phyloP scores from a whole-genome alignment of 2,888 invertebrate species.

The Catocala fraxini region DNA sequence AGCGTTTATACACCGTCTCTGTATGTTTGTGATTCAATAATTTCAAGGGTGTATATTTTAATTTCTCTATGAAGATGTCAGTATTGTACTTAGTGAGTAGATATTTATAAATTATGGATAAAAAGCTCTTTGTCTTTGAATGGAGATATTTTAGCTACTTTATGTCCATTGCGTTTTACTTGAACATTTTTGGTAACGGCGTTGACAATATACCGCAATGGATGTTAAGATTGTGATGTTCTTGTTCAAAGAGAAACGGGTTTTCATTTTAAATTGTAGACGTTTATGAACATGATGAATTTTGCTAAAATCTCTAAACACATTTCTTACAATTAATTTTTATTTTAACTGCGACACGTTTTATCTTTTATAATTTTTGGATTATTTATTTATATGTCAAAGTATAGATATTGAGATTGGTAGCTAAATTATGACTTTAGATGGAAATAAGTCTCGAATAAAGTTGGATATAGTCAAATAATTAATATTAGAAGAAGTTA shows the following conservation, averaged over 20 bases:
- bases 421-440: slow-evolving; percentile 8
- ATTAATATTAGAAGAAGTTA: background rate
- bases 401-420: slow-evolving; percentile 3
- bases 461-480: slow-evolving; percentile 32
- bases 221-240: background rate
- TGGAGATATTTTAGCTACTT: slow-evolving; percentile 7
- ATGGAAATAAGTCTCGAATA: slow-evolving; percentile 35
- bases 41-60: slow-evolving; percentile 72
- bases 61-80: slow-evolving; percentile 69
- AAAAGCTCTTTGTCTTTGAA: slow-evolving; percentile 29
- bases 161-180: slow-evolving; percentile 8
- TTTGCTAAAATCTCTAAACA: slow-evolving; percentile 32
- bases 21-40: slow-evolving; percentile 71
- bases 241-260: slow-evolving; percentile 22
- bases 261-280: slow-evolving; percentile 27
- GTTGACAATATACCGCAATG: slow-evolving; percentile 3
- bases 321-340: slow-evolving; percentile 24
- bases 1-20: slow-evolving; percentile 62
- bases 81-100: slow-evolving; percentile 76
- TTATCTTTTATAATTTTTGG: background rate
- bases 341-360: slow-evolving; percentile 18
- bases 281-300: slow-evolving; percentile 35
- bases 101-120: slow-evolving; percentile 64
- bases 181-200: slow-evolving; percentile 2
- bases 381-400: background rate